Conservation (phyloP, 2,888 invertebrate species). For the Lochmaea crataegi region DNA sequence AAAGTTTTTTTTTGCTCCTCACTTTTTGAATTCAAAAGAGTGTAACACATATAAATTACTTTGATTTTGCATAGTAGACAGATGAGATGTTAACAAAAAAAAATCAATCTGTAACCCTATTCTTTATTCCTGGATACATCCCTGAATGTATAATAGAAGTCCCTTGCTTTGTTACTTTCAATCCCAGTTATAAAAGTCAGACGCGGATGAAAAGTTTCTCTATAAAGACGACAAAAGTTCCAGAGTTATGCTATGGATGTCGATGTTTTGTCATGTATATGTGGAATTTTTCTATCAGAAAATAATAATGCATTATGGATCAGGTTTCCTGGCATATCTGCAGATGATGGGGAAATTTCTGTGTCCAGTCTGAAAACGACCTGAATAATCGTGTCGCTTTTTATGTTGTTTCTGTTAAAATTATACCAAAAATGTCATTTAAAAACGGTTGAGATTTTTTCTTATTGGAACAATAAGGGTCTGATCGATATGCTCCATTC, state of each 20-base stretch:
- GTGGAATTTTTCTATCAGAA: slow-evolving; percentile 36
- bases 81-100: neutral
- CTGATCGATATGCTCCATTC: neutral
- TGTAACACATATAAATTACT: neutral
- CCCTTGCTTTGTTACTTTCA: slow-evolving; percentile 38
- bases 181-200: slow-evolving; percentile 44
- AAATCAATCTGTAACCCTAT: neutral
- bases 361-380: slow-evolving; percentile 27
- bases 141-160: slow-evolving; percentile 28
- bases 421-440: neutral
- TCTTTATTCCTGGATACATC: slow-evolving; percentile 1
- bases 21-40: no score
- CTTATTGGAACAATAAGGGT: neutral
- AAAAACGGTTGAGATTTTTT: neutral
- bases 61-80: neutral
- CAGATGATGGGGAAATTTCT: slow-evolving; percentile 34
- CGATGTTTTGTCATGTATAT: slow-evolving; percentile 43
- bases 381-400: slow-evolving; percentile 25
- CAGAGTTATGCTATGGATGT: slow-evolving; percentile 40
- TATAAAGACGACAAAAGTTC: slow-evolving; percentile 38
- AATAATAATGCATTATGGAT: slow-evolving; percentile 38
- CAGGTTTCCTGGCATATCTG: slow-evolving; percentile 29
- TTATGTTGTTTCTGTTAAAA: slow-evolving; percentile 20
- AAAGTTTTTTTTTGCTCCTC: no score
- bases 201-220: slow-evolving; percentile 44